phyloP scores from a whole-genome alignment of 1,140 invertebrate species.

The Polyergus mexicanus region DNA sequence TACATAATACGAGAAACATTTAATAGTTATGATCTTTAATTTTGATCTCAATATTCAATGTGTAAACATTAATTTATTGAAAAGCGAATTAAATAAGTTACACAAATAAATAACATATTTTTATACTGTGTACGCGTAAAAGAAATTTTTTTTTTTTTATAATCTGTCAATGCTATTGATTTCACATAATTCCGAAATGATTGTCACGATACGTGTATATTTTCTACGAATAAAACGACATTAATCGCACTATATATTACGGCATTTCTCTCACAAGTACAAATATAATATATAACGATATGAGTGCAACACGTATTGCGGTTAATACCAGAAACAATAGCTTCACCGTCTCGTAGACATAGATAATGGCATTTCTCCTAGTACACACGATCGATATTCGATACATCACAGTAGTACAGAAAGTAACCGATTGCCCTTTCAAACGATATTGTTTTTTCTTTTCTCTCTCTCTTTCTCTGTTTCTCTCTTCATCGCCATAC shows the following conservation, averaged over 20 bases:
- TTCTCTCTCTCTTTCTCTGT: neutral
- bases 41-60: neutral
- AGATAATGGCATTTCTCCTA: constrained; percentile 56
- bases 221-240: neutral
- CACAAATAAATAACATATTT: neutral
- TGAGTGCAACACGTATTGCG: constrained; percentile 36
- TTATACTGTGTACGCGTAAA: neutral
- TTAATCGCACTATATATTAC: constrained; percentile 3
- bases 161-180: constrained; percentile 2
- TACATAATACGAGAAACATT: neutral
- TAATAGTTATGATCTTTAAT: neutral
- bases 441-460: constrained; percentile 43
- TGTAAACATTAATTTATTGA: neutral
- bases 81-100: neutral
- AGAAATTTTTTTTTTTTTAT: neutral
- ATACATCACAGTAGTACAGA: constrained; percentile 51
- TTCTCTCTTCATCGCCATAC: neutral
- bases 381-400: constrained; percentile 48
- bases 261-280: constrained; percentile 2
- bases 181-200: constrained; percentile 21
- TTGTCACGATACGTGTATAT: neutral
- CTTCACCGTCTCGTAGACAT: constrained; percentile 29
- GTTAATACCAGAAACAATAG: constrained; percentile 48
- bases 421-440: constrained; percentile 59
- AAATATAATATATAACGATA: constrained; percentile 41